Conservation (phyloP, 1,140 invertebrate species). For the Bathynomus jamesi region DNA sequence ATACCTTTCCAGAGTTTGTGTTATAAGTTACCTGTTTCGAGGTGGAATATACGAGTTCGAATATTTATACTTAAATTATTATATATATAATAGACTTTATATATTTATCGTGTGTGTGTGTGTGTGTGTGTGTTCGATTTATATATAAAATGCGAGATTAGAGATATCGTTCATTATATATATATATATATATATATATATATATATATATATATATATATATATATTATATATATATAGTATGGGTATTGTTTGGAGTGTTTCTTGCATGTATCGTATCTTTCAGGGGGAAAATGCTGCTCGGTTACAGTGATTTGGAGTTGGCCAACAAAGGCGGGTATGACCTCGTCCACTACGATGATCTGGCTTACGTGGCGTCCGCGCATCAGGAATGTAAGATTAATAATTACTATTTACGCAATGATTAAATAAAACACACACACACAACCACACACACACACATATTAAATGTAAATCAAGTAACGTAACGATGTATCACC, state of each 20-base stretch:
- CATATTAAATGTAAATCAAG: too few species aligned
- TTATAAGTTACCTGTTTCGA: too few species aligned
- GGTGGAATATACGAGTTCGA: too few species aligned
- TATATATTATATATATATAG: not conserved
- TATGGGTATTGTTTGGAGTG: too few species aligned
- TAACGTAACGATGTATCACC: too few species aligned
- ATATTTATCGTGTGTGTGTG: not conserved
- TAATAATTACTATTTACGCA: not conserved
- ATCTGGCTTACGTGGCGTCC: conserved; percentile 92
- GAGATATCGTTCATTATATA: not conserved
- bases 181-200: not conserved
- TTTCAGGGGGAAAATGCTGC: conserved; percentile 78
- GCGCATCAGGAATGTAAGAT: conserved; percentile 96
- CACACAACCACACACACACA: too few species aligned
- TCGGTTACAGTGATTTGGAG: conserved; percentile 88
- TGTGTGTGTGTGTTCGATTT: not conserved
- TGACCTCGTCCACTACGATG: conserved; percentile 91
- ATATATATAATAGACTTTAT: not conserved
- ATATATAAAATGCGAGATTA: not conserved
- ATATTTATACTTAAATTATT: not conserved
- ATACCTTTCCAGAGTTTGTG: too few species aligned
- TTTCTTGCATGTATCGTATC: too few species aligned
- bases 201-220: not conserved
- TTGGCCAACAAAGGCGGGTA: conserved; percentile 88
- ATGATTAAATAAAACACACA: too few species aligned